These are phyloP conservation scores for Didymodactylos carnosus DNA, from an alignment of 2,888 invertebrate genomes.

Conservation along the genomic window DNA sequence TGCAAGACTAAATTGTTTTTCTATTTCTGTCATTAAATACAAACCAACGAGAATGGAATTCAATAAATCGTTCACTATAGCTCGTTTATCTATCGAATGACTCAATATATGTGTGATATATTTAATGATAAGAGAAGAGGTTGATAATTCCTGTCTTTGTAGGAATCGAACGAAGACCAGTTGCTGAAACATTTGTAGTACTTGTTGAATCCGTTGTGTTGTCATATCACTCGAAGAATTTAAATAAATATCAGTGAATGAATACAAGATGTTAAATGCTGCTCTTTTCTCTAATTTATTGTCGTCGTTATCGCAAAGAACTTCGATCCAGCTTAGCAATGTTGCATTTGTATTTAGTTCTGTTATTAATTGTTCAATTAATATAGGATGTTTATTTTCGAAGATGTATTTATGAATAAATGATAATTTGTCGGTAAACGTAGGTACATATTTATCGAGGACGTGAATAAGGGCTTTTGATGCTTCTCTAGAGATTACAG, in stretches of 20 bases:
- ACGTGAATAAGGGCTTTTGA: not conserved
- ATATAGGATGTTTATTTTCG: not conserved
- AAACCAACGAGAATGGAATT: not conserved
- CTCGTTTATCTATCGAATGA: not conserved
- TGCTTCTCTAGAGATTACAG: not conserved
- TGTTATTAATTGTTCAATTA: not conserved
- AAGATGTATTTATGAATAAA: not conserved
- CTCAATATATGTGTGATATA: not conserved
- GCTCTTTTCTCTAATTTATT: not conserved
- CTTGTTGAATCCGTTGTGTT: not conserved
- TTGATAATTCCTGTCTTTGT: not conserved
- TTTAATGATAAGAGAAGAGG: not conserved
- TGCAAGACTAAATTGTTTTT: not conserved
- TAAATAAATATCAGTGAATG: not conserved
- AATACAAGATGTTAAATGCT: not conserved
- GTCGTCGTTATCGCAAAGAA: not conserved
- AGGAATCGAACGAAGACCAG: not conserved
- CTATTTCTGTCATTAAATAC: not conserved
- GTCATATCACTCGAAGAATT: not conserved
- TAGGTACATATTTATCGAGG: not conserved
- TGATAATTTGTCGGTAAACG: not conserved
- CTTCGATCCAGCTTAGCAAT: not conserved
- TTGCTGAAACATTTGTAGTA: not conserved
- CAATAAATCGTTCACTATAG: not conserved
- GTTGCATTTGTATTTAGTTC: not conserved